phyloP scores from a whole-genome alignment of 2,113 vertebrate genomes.

The Mohoua ochrocephala region DNA sequence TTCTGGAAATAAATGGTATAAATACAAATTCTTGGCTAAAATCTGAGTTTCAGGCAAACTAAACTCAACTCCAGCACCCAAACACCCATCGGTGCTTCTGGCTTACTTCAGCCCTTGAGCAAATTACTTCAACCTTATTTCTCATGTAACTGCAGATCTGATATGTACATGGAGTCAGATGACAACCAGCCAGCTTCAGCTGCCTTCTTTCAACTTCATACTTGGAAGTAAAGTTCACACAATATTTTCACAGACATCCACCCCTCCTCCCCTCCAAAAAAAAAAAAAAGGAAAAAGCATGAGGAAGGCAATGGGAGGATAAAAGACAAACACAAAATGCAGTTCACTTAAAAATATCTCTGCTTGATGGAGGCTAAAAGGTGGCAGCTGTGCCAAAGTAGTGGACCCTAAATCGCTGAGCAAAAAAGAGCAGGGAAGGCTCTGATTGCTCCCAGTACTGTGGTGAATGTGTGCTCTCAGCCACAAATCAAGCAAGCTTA shows the following conservation, averaged over 20 bases:
- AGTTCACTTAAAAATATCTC: slow-evolving; percentile 44
- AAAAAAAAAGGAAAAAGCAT: background rate
- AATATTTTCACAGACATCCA: background rate
- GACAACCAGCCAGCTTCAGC: background rate
- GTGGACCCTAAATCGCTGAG: slow-evolving; percentile 83
- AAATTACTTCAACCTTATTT: background rate
- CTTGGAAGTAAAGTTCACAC: background rate
- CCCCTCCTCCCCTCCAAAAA: background rate
- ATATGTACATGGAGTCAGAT: background rate
- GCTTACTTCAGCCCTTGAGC: background rate
- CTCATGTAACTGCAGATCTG: background rate
- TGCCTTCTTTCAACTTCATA: background rate
- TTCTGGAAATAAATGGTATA: background rate
- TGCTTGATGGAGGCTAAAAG: slow-evolving; percentile 75
- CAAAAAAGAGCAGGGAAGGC: slow-evolving; percentile 80
- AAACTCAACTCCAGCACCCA: background rate
- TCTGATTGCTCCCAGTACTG: slow-evolving; percentile 86
- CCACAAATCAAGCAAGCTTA: slow-evolving; percentile 85
- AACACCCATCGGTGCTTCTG: background rate
- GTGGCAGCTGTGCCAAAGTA: slow-evolving; percentile 81
- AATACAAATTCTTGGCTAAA: background rate
- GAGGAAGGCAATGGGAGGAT: background rate
- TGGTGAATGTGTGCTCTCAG: slow-evolving; percentile 80
- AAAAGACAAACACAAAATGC: slow-evolving; percentile 20
- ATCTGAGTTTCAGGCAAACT: background rate